Base-by-base conservation (phyloP, 2,797 vertebrate genomes). In the Xenops minutus region DNA sequence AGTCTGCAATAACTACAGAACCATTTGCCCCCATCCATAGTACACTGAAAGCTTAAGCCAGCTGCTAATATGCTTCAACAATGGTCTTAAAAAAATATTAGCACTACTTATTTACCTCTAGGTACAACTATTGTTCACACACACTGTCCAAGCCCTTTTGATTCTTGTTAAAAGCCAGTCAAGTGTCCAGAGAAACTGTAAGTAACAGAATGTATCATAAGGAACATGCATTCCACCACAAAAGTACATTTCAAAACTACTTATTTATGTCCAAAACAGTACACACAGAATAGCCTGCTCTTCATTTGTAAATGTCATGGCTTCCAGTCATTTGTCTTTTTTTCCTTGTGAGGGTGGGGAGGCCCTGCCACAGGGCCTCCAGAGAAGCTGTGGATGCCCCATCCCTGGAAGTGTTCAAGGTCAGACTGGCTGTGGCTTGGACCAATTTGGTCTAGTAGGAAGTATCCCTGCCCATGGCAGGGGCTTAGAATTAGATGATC, bases 41-140 rank as follows among this genome's bases (percentile, higher is more conserved):
- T 30, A 63, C 24, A 68, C 26, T 64, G 59, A 82, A 92, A 75
- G 46, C 51, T 75, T 68, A 92, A 89, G 61, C 30, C 43, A 59
- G 32, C 34, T 58, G 32, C 34, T 69, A 76, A 51, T 23, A 46
- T 20, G 46, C 12, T 75, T 77, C 36, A 49, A 22, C 29, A 78
- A 0, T 54, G 62, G 67, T 69, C n/a, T 23, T 66, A 48, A 48
- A 39, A 88, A 61, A 7, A 9, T 41, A 52, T 44, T 19, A 75
- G 37, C 41, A 64, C 24, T 43, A 18, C 14, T 83, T 72, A 39
- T 86, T 90, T 78, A 48, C 14, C 10, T 43, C 27, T 19, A 43
- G 30, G 16, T 58, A 19, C 7, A 44, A n/a, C 21, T 58, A 2
- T 8, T 56, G 13, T 22, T 54, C 30, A 34, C n/a, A 20, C 6